Evolutionary conservation across 2,888 invertebrate genomes (phyloP), one percentile per base, ranked within the genome.

Genomic region (Microctonus hyperodae): DNA sequence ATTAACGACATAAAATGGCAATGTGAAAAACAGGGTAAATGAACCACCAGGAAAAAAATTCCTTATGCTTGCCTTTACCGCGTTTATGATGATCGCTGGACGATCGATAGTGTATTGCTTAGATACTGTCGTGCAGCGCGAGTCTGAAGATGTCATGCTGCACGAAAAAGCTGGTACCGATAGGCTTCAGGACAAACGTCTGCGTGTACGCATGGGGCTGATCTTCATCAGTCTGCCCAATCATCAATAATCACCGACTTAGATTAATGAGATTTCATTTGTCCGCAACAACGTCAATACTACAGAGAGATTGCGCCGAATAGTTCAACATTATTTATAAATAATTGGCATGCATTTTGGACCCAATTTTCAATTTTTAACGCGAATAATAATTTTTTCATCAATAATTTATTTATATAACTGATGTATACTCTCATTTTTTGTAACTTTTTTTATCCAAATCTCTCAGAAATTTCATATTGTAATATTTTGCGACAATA

Each of bases 71-170:
- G 78, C 75, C 74, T 79, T 79, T 81, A 78, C 76, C 78, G 75
- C 75, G 74, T 74, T 69, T 64, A 72, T 72, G 75, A 73, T 78
- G 78, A 79, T 77, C 76, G 76, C 74, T 68, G 71, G 75, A 75
- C 73, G 73, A 78, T 76, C 71, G 63, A 74, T 68, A 72, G 64
- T 51, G 65, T 74, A 80, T 78, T 78, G 73, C 74, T 84, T 89
- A 90, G 83, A 89, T 85, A 71, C 87, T 86, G 86, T 96, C 92
- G 86, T 97, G 96, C 79, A 97, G 89, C 76, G 94, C 93, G 83
- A 97, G 90, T 85, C 97, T 90, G 89, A 97, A 97, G 85, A 95
- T 91, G 86, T 97, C 97, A 86, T 97, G 96, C 86, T 95, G 94
- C 84, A 97, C 92, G 88, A 93, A 96, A 89, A 93, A 97, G 84